These are phyloP conservation scores for Agrochola lychnidis DNA, from an alignment of 2,888 invertebrate species.

Conservation along the genomic window DNA sequence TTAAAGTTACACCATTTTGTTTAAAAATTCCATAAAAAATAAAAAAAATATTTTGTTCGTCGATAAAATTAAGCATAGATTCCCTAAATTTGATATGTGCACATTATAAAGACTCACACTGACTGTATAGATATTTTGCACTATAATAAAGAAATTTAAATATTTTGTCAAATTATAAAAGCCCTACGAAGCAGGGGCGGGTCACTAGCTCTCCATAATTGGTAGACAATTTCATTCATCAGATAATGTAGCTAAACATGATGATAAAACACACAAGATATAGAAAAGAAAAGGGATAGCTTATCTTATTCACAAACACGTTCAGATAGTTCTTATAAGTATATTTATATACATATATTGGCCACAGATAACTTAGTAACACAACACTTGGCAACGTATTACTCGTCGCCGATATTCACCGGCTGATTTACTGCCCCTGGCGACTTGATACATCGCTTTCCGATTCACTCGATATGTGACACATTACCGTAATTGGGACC, in stretches of 20 bases:
- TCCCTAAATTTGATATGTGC: too few relatives aligned
- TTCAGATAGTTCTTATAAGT: not conserved
- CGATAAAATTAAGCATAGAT: too few relatives aligned
- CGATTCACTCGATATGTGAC: conserved; percentile 70
- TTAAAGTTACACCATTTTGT: too few relatives aligned
- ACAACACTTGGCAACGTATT: conserved; percentile 46
- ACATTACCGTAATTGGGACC: conserved; percentile 71
- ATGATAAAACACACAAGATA: not conserved
- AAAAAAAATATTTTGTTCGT: too few relatives aligned
- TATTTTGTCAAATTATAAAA: not conserved
- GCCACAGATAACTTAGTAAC: conserved; percentile 33
- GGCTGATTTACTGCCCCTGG: conserved; percentile 65
- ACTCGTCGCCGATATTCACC: conserved; percentile 54
- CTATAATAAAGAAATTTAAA: not conserved
- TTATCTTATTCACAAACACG: not conserved
- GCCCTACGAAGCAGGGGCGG: not conserved
- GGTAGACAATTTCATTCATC: not conserved
- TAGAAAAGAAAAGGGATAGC: not conserved
- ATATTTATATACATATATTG: not conserved
- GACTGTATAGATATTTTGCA: not conserved
- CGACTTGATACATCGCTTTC: conserved; percentile 67
- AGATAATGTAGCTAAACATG: not conserved
- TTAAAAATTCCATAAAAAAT: too few relatives aligned
- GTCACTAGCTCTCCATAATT: not conserved
- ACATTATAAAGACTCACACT: too few relatives aligned